phyloP scores from a whole-genome alignment of 2,113 vertebrate genomes.

The Salvator merianae region DNA sequence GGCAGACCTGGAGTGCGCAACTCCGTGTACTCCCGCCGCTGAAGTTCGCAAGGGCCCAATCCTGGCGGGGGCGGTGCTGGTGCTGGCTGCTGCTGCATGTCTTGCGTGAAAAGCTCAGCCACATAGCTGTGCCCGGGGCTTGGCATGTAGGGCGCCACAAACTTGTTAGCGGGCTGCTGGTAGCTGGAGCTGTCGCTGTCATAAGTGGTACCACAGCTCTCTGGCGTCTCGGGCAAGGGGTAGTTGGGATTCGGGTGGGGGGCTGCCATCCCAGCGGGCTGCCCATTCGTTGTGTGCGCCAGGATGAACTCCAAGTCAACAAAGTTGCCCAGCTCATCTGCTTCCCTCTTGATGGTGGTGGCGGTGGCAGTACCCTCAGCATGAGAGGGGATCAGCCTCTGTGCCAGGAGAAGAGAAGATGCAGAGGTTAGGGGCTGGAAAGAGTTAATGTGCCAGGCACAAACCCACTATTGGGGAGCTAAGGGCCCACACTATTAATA shows the following conservation, averaged over 20 bases:
- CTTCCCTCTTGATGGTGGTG: slow-evolving; percentile 73
- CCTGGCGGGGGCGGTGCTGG: not conserved
- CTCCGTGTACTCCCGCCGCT: slow-evolving; percentile 81
- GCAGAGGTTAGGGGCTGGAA: not conserved
- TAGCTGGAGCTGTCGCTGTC: slow-evolving; percentile 79
- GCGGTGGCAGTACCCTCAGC: slow-evolving; percentile 67
- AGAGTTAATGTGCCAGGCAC: not conserved
- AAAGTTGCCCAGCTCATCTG: slow-evolving; percentile 86
- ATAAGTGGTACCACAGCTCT: slow-evolving; percentile 81
- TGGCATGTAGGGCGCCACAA: slow-evolving; percentile 59
- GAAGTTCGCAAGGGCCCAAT: slow-evolving; percentile 60
- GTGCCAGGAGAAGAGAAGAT: not conserved
- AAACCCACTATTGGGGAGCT: not conserved
- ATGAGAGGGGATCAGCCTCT: slow-evolving; percentile 66
- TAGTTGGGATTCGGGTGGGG: slow-evolving; percentile 69
- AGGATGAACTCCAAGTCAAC: slow-evolving; percentile 91
- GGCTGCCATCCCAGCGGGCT: slow-evolving; percentile 36
- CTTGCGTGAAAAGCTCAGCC: slow-evolving; percentile 86
- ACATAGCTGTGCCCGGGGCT: slow-evolving; percentile 82
- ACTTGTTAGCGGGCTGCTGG: slow-evolving; percentile 63
- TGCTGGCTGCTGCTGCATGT: slow-evolving; percentile 43
- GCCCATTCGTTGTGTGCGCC: slow-evolving; percentile 78
- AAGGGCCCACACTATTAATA: not conserved
- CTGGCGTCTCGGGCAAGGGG: slow-evolving; percentile 87
- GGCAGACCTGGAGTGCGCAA: slow-evolving; percentile 63